These are phyloP conservation scores for Tokudaia muenninki DNA, from an alignment of 2,797 vertebrate genomes.

Conservation along the genomic window DNA sequence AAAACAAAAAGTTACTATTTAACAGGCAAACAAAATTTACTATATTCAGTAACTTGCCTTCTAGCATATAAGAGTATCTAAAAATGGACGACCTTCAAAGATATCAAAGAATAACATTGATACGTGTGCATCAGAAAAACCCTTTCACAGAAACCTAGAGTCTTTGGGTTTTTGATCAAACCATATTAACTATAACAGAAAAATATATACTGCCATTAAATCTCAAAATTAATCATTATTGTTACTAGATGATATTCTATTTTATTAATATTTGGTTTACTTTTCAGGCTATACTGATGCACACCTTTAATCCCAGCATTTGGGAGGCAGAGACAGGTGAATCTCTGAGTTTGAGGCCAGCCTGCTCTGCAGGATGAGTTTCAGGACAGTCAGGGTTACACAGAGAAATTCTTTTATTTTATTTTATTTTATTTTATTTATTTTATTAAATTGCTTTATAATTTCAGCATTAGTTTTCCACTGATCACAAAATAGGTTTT, in stretches of 20 bases:
- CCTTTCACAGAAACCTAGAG: slow-evolving; percentile 22
- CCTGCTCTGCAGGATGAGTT: neutral
- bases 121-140: slow-evolving; percentile 41
- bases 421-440: too few relatives aligned
- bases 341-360: neutral
- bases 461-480: slow-evolving; percentile 44
- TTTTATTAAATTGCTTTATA: slow-evolving; percentile 53
- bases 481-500: neutral
- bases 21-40: slow-evolving; percentile 56
- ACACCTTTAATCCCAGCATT: neutral
- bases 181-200: slow-evolving; percentile 29
- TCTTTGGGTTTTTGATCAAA: neutral
- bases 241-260: slow-evolving; percentile 18
- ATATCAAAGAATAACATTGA: neutral
- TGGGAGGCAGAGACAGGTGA: neutral
- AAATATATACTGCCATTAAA: slow-evolving; percentile 8
- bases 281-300: neutral
- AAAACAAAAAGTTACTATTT: slow-evolving; percentile 51
- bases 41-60: slow-evolving; percentile 48
- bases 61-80: slow-evolving; percentile 7
- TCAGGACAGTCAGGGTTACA: neutral
- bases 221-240: slow-evolving; percentile 34
- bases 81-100: slow-evolving; percentile 28
- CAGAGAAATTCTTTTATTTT: neutral
- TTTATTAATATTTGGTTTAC: neutral